Evolutionary conservation across 2,113 vertebrate genomes (phyloP).

Genomic region (Psammodynastes pulverulentus): DNA sequence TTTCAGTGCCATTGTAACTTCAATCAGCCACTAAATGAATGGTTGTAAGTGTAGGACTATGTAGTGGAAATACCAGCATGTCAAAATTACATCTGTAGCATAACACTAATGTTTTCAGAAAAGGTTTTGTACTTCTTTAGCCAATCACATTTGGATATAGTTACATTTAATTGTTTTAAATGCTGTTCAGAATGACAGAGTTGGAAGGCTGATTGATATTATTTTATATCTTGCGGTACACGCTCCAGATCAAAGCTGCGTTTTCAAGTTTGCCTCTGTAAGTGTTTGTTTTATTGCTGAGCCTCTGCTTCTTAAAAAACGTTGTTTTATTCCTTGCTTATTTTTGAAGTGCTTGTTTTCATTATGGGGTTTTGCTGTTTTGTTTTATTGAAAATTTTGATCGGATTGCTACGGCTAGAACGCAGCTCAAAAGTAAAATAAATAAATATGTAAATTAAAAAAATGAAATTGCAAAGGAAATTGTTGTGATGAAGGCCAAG

Average conservation of each 20-base stretch:
- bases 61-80: background rate
- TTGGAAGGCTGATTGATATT: background rate
- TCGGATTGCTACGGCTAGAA: background rate
- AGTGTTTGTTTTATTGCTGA: background rate
- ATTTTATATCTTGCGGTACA: background rate
- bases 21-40: background rate
- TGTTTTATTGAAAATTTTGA: background rate
- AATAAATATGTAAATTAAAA: background rate
- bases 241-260: background rate
- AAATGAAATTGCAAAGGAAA: background rate
- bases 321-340: background rate
- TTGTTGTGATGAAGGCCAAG: background rate
- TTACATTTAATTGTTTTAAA: background rate
- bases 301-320: background rate
- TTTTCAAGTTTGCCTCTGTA: background rate
- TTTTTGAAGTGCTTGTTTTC: background rate
- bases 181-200: background rate
- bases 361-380: background rate
- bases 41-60: background rate
- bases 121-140: background rate
- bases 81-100: background rate
- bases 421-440: background rate
- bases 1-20: background rate
- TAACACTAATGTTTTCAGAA: background rate
- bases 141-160: background rate